Base-by-base conservation (phyloP, 2,888 invertebrate genomes). In the Hartigia nigra region DNA sequence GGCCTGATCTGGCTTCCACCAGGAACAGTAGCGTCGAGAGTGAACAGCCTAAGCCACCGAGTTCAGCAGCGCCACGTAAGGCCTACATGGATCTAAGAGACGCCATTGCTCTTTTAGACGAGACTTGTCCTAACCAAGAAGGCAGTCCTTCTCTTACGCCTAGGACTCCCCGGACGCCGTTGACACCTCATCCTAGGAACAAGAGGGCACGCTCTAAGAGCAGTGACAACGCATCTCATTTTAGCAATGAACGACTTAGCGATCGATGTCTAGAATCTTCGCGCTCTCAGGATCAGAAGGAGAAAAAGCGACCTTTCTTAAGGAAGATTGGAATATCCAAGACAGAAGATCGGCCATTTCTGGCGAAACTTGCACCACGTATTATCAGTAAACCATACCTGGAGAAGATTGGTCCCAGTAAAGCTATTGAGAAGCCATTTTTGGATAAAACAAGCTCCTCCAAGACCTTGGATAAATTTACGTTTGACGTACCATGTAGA, bases 11-110 rank as follows among this genome's bases (percentile, higher is more conserved):
- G 55, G 78, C 81, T 37, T 88, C 88, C 32, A 86, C 85, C 34
- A 87, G 86, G 79, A 87, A 88, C 75, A 90, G 89, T 82, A 91
- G 91, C 81, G 76, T 89, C 34, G 91, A 91, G 35, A 89, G 88
- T 80, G 90, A 90, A 35, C 37, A 77, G 39, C 84, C 83, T 23
- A 77, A 78, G 74, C 78, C 37, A 35, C 80, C 32, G 35, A 81
- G 74, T 35, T 55, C 55, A 55, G 55, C 55, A 1, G 75, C 82
- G 12, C 89, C 89, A 0, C 84, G 91, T 34, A 91, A 90, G 77
- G 91, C 90, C 12, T 91, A 87, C 81, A 91, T 91, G 91, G 91
- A 91, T 80, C 81, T 91, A 5, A 87, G 83, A 12, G 91, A 90
- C 74, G 91, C 91, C 1, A 91, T 91, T 35, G 91, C 90, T 3